These are phyloP conservation scores for Cricetomys ansorgei DNA, from an alignment of 2,113 vertebrate genomes.

Conservation along the genomic window DNA sequence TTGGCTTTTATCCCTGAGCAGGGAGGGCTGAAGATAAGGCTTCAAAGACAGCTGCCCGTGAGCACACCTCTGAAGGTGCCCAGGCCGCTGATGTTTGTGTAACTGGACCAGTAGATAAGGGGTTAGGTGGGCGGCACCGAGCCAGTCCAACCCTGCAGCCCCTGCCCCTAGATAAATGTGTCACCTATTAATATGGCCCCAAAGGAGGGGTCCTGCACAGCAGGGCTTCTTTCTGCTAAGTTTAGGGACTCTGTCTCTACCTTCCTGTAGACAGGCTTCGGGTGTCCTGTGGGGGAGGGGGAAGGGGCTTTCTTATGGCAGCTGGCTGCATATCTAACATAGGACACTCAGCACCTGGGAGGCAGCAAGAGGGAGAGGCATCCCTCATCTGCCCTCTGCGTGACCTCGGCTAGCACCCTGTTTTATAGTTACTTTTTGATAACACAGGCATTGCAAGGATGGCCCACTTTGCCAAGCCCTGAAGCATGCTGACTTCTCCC, in stretches of 20 bases:
- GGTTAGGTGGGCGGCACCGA: slow-evolving; percentile 77
- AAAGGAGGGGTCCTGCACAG: neutral
- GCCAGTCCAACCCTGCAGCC: slow-evolving; percentile 73
- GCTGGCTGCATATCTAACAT: neutral
- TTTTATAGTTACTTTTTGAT: neutral
- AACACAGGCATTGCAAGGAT: neutral
- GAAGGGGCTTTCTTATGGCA: neutral
- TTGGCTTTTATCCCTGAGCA: slow-evolving; percentile 72
- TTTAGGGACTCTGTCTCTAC: neutral
- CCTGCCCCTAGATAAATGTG: slow-evolving; percentile 85
- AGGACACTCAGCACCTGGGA: neutral
- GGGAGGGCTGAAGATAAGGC: slow-evolving; percentile 86
- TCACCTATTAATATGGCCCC: slow-evolving; percentile 86
- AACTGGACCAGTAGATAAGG: slow-evolving; percentile 83
- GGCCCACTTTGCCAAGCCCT: neutral
- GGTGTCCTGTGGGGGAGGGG: neutral
- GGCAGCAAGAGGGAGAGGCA: fast-evolving
- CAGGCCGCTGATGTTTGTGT: slow-evolving; percentile 88
- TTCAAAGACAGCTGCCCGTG: slow-evolving; percentile 87
- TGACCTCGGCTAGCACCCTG: neutral
- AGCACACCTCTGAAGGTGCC: slow-evolving; percentile 85
- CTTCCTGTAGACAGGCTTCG: neutral
- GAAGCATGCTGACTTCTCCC: fast-evolving
- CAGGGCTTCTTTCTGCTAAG: neutral
- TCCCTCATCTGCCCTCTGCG: neutral